phyloP scores from a whole-genome alignment of 92 coral and sea anemone genomes.

The Palythoa caribaeorum region DNA sequence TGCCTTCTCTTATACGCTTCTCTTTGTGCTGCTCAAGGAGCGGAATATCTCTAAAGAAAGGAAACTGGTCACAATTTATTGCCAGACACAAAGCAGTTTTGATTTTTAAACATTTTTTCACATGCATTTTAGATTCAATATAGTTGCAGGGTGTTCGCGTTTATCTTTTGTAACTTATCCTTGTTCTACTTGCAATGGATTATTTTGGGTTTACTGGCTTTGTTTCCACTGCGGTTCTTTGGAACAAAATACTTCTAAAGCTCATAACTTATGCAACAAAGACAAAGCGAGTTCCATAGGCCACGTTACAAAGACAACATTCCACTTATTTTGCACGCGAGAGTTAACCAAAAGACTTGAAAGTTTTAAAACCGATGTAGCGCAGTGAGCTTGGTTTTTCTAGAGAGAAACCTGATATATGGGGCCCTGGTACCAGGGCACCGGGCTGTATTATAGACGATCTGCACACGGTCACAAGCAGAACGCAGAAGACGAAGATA shows the following conservation, averaged over 20 bases:
- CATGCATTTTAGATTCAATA: not conserved
- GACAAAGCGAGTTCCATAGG: not conserved
- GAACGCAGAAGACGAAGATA: not conserved
- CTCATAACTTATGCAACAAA: constrained; percentile 49
- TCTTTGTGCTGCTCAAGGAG: not conserved
- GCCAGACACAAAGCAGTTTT: not conserved
- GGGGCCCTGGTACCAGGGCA: not conserved
- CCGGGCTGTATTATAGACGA: not conserved
- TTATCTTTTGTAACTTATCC: not conserved
- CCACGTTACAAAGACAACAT: constrained; percentile 14
- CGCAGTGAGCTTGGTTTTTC: not conserved
- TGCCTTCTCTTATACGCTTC: not conserved
- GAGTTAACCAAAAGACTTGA: not conserved
- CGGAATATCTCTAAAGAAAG: not conserved
- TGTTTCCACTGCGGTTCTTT: not conserved
- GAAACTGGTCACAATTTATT: not conserved
- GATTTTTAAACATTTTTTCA: not conserved
- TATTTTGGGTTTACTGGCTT: not conserved
- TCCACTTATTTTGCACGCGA: not conserved
- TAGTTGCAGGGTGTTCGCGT: not conserved
- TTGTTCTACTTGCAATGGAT: not conserved
- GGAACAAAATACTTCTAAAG: not conserved
- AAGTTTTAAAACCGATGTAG: not conserved
- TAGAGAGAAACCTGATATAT: constrained; percentile 19
- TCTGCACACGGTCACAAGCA: constrained; percentile 31